Conservation (phyloP, 2,113 vertebrate genomes). For the Thermophis baileyi region DNA sequence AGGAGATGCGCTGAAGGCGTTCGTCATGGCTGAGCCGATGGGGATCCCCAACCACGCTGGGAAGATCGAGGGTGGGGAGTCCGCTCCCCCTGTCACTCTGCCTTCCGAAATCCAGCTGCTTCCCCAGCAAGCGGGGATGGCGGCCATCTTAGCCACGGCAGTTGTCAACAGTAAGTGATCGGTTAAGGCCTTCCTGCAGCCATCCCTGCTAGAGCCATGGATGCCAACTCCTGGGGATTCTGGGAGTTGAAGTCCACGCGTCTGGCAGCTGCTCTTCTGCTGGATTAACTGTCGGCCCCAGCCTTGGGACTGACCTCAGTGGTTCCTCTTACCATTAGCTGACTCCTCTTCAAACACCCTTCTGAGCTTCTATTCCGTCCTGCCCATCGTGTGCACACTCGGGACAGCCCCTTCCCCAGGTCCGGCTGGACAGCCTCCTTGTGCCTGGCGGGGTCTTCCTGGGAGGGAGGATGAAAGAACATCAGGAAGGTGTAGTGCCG, state of each 20-base stretch:
- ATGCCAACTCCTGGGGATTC: background rate
- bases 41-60: constrained; percentile 56
- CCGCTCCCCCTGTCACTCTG: constrained; percentile 60
- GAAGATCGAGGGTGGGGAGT: constrained; percentile 70
- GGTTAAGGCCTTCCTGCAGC: background rate
- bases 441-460: no score
- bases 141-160: constrained; percentile 90
- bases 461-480: background rate
- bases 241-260: background rate
- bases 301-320: background rate
- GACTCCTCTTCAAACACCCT: background rate
- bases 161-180: constrained; percentile 91
- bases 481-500: no score
- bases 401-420: background rate
- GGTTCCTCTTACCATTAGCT: background rate
- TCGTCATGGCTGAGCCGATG: constrained; percentile 61
- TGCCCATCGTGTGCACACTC: no score
- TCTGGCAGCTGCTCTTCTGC: background rate
- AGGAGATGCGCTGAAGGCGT: constrained; percentile 67
- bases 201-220: background rate
- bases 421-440: background rate
- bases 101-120: constrained; percentile 91
- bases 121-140: constrained; percentile 97
- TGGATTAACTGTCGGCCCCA: background rate
- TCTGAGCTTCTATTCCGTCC: no score